These are phyloP conservation scores for Holothuria glaberrima DNA, from an alignment of 35 echinoderm and acorn worm species.

Conservation along the genomic window DNA sequence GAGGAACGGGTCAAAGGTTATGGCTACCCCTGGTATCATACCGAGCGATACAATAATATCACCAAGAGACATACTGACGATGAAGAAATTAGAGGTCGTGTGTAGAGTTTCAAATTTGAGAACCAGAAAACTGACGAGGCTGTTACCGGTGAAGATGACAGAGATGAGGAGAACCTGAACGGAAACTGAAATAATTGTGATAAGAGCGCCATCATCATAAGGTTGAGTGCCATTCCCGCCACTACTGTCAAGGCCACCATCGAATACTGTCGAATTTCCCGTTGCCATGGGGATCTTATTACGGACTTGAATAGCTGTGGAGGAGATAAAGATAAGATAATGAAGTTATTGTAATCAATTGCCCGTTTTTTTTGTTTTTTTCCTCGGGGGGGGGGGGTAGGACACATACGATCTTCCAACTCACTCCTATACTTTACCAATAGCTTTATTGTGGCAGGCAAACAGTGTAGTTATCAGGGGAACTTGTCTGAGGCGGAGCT, in stretches of 20 bases:
- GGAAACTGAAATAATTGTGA: constrained; percentile 43
- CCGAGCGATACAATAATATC: constrained; percentile 58
- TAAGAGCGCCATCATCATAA: constrained; percentile 17
- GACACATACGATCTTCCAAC: too few relatives aligned
- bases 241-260: not conserved
- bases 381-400: too few relatives aligned
- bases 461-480: too few relatives aligned
- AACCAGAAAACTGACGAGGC: constrained; percentile 34
- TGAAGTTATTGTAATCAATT: too few relatives aligned
- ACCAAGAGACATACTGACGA: constrained; percentile 54
- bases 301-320: too few relatives aligned
- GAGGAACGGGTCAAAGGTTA: constrained; percentile 49
- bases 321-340: too few relatives aligned
- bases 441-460: too few relatives aligned
- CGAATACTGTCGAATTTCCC: not conserved
- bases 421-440: too few relatives aligned
- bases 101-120: constrained; percentile 24
- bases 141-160: constrained; percentile 59
- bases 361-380: too few relatives aligned
- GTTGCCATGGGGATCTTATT: not conserved
- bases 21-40: constrained; percentile 53
- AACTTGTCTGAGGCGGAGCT: too few relatives aligned
- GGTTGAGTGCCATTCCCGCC: not conserved
- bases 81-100: constrained; percentile 62
- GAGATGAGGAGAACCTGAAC: constrained; percentile 42